phyloP scores from a whole-genome alignment of 2,888 invertebrate genomes.

The Julus scanicus region DNA sequence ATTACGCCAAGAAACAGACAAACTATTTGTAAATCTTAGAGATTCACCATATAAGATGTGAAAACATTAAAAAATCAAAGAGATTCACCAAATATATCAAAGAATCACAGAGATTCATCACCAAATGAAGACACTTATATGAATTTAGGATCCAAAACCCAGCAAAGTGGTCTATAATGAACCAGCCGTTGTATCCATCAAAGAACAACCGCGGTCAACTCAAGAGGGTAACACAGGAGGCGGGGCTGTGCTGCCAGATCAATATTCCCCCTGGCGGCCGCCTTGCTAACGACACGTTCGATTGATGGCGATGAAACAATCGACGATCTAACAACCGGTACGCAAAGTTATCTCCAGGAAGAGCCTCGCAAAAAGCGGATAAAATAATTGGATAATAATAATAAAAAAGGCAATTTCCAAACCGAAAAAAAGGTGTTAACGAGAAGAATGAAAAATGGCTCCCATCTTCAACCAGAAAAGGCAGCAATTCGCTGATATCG shows the following conservation, averaged over 20 bases:
- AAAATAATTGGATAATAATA: slow-evolving; percentile 1
- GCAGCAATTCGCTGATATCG: not conserved
- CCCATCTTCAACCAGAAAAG: not conserved
- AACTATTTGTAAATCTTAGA: too few species aligned
- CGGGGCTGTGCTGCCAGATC: not conserved
- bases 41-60: too few species aligned
- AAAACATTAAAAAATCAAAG: too few species aligned
- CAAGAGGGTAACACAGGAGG: not conserved
- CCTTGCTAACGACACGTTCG: not conserved
- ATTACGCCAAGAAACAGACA: too few species aligned
- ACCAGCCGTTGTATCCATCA: too few species aligned
- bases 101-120: too few species aligned
- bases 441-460: not conserved
- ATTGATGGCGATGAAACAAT: not conserved
- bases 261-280: not conserved
- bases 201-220: not conserved
- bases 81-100: too few species aligned
- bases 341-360: not conserved
- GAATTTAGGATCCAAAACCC: too few species aligned
- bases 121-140: too few species aligned
- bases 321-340: not conserved
- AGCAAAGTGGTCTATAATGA: too few species aligned
- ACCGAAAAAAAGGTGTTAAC: not conserved
- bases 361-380: not conserved
- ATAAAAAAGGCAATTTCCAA: slow-evolving; percentile 1